A percentile compares a stretch with the other conserved stretches of the same genome.
Evolutionary conservation across 2,888 invertebrate genomes (phyloP).

Genomic region (Mystacides longicornis): DNA sequence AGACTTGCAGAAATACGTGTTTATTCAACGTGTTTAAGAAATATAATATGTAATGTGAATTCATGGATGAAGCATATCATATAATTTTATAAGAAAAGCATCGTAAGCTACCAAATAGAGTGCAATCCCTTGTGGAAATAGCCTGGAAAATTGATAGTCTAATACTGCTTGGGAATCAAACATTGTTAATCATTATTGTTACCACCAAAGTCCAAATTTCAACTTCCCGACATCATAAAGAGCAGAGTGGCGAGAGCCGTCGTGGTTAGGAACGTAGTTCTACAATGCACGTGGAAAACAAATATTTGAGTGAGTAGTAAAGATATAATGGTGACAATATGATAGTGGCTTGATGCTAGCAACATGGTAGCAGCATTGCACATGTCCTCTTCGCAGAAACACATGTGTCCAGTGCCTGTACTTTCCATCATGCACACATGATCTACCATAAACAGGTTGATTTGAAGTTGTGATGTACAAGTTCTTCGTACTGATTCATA

Average conservation of each 20-base stretch:
- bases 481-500: slow-evolving; percentile 88
- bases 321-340: background rate
- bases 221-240: background rate
- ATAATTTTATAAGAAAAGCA: background rate
- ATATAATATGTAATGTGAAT: too few species aligned
- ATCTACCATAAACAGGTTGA: slow-evolving; percentile 96
- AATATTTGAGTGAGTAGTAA: background rate
- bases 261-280: background rate
- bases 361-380: slow-evolving; percentile 57
- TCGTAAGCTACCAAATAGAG: background rate
- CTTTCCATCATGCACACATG: slow-evolving; percentile 99
- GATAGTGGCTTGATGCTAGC: background rate
- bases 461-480: slow-evolving; percentile 88
- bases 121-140: background rate
- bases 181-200: background rate
- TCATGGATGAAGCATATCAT: background rate
- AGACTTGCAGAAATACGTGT: too few species aligned
- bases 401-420: slow-evolving; percentile 96
- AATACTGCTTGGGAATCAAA: slow-evolving; percentile 1
- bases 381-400: slow-evolving; percentile 97
- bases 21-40: too few species aligned
- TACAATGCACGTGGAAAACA: background rate
- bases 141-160: background rate
- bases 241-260: background rate
- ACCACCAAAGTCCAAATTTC: background rate